phyloP scores from a whole-genome alignment of 2,113 vertebrate species.

The Xenopus laevis region DNA sequence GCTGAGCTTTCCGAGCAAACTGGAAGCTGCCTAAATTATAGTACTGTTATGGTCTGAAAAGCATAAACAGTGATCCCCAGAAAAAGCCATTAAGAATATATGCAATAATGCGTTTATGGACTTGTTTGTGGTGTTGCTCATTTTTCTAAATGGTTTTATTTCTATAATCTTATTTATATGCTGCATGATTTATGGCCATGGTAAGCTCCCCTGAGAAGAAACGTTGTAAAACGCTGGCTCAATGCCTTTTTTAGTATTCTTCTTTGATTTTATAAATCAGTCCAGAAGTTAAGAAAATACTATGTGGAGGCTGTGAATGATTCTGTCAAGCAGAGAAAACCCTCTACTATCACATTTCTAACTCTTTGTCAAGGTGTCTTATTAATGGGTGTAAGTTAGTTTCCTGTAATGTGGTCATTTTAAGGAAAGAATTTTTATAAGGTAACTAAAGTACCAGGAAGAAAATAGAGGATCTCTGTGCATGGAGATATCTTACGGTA shows the following conservation, averaged over 20 bases:
- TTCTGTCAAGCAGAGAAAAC: background rate
- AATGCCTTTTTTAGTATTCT: slow-evolving; percentile 36
- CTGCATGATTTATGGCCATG: slow-evolving; percentile 31
- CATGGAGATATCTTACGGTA: no score
- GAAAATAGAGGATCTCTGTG: no score
- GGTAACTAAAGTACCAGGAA: no score
- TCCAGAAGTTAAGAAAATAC: slow-evolving; percentile 19
- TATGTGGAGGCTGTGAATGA: background rate
- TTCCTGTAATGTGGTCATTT: no score
- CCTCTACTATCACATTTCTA: no score
- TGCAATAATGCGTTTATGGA: slow-evolving; percentile 36
- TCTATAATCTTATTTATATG: slow-evolving; percentile 39
- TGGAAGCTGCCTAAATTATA: slow-evolving; percentile 17
- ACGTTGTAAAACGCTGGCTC: slow-evolving; percentile 26
- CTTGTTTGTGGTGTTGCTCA: slow-evolving; percentile 34
- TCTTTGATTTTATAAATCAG: slow-evolving; percentile 34
- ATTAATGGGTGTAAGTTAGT: no score
- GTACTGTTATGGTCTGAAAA: slow-evolving; percentile 18
- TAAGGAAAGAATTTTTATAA: no score
- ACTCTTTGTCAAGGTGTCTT: no score
- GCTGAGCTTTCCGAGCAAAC: no score
- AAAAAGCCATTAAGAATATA: slow-evolving; percentile 32
- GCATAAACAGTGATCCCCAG: slow-evolving; percentile 26
- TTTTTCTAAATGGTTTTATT: slow-evolving; percentile 42
- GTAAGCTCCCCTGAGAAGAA: slow-evolving; percentile 17